A percentile compares a stretch with the other conserved stretches of the same genome.
Conservation (phyloP, 1,140 invertebrate genomes). For the Babylonia areolata region DNA sequence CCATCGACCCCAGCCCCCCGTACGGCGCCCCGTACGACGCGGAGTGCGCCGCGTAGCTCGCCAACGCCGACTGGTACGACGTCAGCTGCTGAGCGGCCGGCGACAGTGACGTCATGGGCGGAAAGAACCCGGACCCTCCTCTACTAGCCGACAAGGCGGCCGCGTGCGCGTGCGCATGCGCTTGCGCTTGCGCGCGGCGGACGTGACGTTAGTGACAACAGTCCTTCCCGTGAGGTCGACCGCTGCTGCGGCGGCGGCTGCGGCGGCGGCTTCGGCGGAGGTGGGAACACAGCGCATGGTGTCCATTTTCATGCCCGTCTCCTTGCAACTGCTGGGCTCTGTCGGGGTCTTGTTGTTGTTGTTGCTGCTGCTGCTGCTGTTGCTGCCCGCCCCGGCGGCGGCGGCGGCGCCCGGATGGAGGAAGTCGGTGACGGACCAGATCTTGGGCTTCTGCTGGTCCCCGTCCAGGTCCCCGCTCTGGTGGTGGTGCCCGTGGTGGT, state of each 20-base stretch:
- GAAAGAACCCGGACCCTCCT: slow-evolving; percentile 8
- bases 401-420: slow-evolving; percentile 28
- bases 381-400: too few species aligned
- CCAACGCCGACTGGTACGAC: slow-evolving; percentile 23
- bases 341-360: neutral
- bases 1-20: slow-evolving; percentile 9
- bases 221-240: slow-evolving; percentile 33
- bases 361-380: too few species aligned
- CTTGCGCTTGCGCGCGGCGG: neutral
- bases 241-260: neutral
- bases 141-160: neutral
- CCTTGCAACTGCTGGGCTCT: slow-evolving; percentile 28
- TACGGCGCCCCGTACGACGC: neutral
- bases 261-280: neutral
- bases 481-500: slow-evolving; percentile 32
- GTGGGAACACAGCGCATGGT: slow-evolving; percentile 33
- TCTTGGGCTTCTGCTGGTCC: slow-evolving; percentile 53
- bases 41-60: slow-evolving; percentile 24
- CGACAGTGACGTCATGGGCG: slow-evolving; percentile 31
- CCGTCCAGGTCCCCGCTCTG: slow-evolving; percentile 40
- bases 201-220: neutral
- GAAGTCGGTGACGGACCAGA: slow-evolving; percentile 57
- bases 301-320: slow-evolving; percentile 38
- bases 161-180: slow-evolving; percentile 32
- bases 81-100: slow-evolving; percentile 17